Base-by-base conservation (phyloP, 2,888 invertebrate species). In the Pherbina coryleti region DNA sequence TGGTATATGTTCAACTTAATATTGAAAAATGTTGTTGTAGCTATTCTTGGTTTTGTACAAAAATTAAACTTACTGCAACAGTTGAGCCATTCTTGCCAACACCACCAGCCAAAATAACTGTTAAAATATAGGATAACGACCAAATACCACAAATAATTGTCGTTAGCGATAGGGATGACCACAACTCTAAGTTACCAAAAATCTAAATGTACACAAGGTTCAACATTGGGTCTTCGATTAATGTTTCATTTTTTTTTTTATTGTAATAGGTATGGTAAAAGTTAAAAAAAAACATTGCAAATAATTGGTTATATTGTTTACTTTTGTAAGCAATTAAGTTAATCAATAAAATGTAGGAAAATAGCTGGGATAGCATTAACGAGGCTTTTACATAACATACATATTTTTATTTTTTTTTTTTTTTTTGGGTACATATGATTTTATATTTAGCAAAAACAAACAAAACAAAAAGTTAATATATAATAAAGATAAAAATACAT, bases 41-140 rank as follows among this genome's bases (percentile, higher is more conserved):
- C 25, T 64, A 31, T 64, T 31, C 25, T 28, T 64, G 28, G 34
- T 64, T 49, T 75, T 79, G 66, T 60, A 49, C 37, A 69, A 62
- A 67, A 37, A 17, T 60, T 62, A 82, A 92, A 92, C 97, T 96
- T 95, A 98, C 98, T 92, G 98, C 98, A 87, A 98, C 97, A 84
- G 99, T 98, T 86, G 98, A 98, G 91, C 98, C 98, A 93, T 98
- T 98, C 93, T 98, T 99, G 90, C 99, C 99, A 90, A 96, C 96
- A 91, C 99, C 99, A 90, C 98, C 96, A 90, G 93, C 93, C 92
- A 95, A 93, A 91, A 96, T 94, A 91, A 95, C 92, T 90, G 92
- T 92, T 90, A 93, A 92, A 89, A 94, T 93, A 90, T 93, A 92
- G 90, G 93, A 93, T 88, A 95, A 91, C 86, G 95, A 93, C 91